Conservation (phyloP, 2,113 vertebrate genomes). For the Urocolius indicus region DNA sequence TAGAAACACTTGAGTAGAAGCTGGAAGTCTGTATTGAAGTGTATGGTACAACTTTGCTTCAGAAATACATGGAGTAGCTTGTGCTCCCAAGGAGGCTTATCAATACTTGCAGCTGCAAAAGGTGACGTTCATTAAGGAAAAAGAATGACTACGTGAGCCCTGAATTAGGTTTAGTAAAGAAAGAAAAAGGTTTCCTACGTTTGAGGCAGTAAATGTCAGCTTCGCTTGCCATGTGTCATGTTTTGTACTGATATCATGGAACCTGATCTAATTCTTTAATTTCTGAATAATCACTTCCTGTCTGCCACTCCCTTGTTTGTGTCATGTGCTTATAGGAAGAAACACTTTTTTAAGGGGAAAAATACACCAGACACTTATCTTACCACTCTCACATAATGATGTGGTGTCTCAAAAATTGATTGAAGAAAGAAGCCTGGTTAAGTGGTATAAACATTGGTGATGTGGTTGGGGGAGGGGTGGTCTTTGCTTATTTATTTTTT, state of each 20-base stretch:
- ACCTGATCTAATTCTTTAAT: conserved; percentile 50
- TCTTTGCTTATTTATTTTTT: background rate
- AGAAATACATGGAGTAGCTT: background rate
- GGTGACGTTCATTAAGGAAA: background rate
- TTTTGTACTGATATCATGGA: conserved; percentile 35
- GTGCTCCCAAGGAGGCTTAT: background rate
- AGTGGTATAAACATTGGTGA: background rate
- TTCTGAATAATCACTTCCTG: conserved; percentile 59
- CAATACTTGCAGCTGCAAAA: accelerated
- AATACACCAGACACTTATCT: background rate
- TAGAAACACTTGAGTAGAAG: background rate
- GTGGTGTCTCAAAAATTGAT: background rate
- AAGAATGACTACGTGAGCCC: background rate
- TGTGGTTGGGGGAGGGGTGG: background rate
- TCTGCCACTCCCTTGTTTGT: conserved; percentile 63
- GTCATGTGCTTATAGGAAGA: conserved; percentile 43
- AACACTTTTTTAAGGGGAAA: conserved; percentile 14
- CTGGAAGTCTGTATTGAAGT: background rate
- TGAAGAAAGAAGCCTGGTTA: background rate
- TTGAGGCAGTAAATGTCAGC: background rate
- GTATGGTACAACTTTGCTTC: background rate
- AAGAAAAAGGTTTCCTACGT: background rate
- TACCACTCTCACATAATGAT: background rate
- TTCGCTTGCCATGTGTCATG: background rate
- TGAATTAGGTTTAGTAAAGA: background rate